phyloP scores from a whole-genome alignment of 2,797 vertebrate genomes.

The Lepilemur septentrionalis region DNA sequence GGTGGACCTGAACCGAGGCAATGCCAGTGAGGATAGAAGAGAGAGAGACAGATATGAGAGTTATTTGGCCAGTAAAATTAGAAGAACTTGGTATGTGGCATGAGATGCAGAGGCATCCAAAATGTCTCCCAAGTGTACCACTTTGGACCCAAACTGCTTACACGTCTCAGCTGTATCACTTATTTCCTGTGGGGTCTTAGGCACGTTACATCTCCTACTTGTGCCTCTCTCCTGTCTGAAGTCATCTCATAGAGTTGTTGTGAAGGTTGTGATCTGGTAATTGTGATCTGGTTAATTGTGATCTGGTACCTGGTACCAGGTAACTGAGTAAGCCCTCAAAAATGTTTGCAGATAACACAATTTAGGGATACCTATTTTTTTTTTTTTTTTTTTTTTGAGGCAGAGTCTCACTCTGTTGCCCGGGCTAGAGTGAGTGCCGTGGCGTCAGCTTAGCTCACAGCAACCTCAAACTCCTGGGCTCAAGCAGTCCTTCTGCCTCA shows the following conservation, averaged over 20 bases:
- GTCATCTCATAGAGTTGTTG: not conserved
- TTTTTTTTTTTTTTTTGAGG: too few species aligned
- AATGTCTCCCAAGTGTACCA: not conserved
- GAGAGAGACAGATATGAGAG: not conserved
- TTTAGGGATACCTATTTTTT: not conserved
- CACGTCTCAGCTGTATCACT: not conserved
- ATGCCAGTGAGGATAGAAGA: not conserved
- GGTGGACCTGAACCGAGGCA: not conserved
- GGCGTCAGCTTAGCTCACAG: too few species aligned
- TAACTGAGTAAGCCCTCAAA: not conserved
- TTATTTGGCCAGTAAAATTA: not conserved
- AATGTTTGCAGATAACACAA: not conserved
- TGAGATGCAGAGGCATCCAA: not conserved
- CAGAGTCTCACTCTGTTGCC: too few species aligned
- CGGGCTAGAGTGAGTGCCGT: too few species aligned
- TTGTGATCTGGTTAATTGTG: not conserved
- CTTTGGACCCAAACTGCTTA: not conserved
- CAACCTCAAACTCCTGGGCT: too few species aligned
- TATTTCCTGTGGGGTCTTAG: not conserved
- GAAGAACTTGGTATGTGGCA: not conserved
- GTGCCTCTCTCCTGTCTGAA: not conserved
- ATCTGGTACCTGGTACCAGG: not conserved
- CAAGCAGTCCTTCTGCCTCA: too few species aligned
- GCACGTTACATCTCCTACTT: not conserved
- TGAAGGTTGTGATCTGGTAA: not conserved